Base-by-base conservation (phyloP, 2,113 vertebrate genomes). In the Coptodon rendalli region DNA sequence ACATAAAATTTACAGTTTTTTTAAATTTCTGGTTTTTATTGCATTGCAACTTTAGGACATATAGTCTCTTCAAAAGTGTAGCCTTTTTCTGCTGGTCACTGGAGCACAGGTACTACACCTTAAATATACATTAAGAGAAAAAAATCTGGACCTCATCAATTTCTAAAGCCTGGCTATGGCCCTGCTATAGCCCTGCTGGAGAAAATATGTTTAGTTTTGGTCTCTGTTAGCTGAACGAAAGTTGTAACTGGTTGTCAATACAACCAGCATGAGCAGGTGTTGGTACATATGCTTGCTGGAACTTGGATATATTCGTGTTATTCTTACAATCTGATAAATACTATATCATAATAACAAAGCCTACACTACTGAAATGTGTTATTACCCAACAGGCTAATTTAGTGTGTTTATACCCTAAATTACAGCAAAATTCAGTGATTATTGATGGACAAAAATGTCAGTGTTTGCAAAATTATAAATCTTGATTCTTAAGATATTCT, bases 381-480 rank as follows among this genome's bases (percentile, higher is more conserved):
- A 24, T 71, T 68, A 2, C 57, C 27, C 27, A 11, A 63, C 19
- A 63, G 59, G 6, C 31, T 63, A 7, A 63, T n/a, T 63, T 63
- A 63, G 31, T 63, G 61, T n/a, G 31, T 36, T 45, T 24, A 29
- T 76, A 11, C 6, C 24, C 24, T 76, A 48, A 76, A 48, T 29
- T 29, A 1, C 22, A 11, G 14, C 9, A 48, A 48, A 76, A 48
- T 48, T 17, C 68, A 73, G 22, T 48, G 8, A 73, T 17, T 45
- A 5, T 16, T 16, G 13, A 73, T 2, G 22, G 68, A 45, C 13
- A 16, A 45, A 45, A 27, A 7, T 0, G 0, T 73, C 38, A 45
- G 6, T 6, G 13, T 45, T 73, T 16, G 40, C 19, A 14, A 43
- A 71, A 43, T 43, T 16, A 43, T 24, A 71, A 40, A 43, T 71